Base-by-base conservation (phyloP, 2,888 invertebrate genomes). In the Scrobipalpa atriplicella region DNA sequence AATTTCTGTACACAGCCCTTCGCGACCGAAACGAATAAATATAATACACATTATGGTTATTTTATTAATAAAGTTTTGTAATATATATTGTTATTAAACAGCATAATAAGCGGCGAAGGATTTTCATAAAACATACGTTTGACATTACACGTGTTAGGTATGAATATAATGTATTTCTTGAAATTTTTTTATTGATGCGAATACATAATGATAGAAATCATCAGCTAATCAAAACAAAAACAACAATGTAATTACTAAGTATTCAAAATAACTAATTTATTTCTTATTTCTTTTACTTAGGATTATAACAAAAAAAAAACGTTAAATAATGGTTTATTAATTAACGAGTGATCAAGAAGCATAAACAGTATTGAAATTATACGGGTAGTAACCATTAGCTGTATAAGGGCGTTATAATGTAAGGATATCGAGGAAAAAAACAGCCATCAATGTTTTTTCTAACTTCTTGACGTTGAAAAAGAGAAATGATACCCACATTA, bases 1-100 rank as follows among this genome's bases (percentile, higher is more conserved):
- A 90, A 90, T 90, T 90, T 79, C 84, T 85, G 75, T 21, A 19
- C 54, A 10, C 21, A 79, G 80, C 77, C 76, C 76, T 47, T 47
- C n/a, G 47, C 47, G 47, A 47, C 47, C n/a, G n/a, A 47, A 47
- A 47, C 47, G n/a, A 47, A 47, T 47, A 47, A 47, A 47, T 47
- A 47, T 16, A 47, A 47, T 47, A 47, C 29, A 29, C 29, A 29
- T 29, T 29, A 29, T 29, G 29, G 29, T 29, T 29, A 2, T 29
- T 29, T 29, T 29, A 29, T 29, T 29, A 29, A 29, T 29, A 29
- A 29, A 2, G 29, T 29, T 29, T 29, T 29, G 29, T 29, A 29
- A 29, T 29, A 29, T 29, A 29, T 2, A 29, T 29, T 29, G 5
- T 29, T 29, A n/a, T 29, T 29, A 29, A 29, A 29, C 29, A 29